These are phyloP conservation scores for Tetanocera ferruginea DNA, from an alignment of 2,888 invertebrate genomes.

Conservation along the genomic window DNA sequence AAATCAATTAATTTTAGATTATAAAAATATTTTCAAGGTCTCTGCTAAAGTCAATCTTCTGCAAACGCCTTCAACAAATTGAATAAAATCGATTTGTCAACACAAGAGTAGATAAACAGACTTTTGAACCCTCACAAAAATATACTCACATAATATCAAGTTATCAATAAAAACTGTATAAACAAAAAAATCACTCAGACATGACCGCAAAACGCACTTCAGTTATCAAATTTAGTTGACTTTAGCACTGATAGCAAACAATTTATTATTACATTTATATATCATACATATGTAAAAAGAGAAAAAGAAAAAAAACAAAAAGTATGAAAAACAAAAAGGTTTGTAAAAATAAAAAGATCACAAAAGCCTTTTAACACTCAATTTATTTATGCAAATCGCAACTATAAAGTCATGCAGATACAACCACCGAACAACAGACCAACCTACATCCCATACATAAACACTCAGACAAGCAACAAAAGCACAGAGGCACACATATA, in stretches of 20 bases:
- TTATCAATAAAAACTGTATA: too few relatives aligned
- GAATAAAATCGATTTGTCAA: too few relatives aligned
- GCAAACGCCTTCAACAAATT: too few relatives aligned
- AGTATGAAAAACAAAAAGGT: background rate
- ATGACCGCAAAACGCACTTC: too few relatives aligned
- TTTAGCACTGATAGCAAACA: background rate
- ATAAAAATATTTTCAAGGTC: too few relatives aligned
- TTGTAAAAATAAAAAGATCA: background rate
- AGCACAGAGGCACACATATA: background rate
- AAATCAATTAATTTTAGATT: too few relatives aligned
- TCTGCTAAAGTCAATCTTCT: too few relatives aligned
- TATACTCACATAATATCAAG: too few relatives aligned
- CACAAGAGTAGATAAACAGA: too few relatives aligned
- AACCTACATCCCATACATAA: background rate
- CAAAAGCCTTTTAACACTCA: constrained; percentile 27
- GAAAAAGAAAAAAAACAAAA: background rate
- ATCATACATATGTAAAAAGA: background rate
- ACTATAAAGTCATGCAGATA: constrained; percentile 20
- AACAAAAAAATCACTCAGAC: too few relatives aligned
- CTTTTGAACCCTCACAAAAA: too few relatives aligned
- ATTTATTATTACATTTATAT: background rate
- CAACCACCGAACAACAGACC: background rate
- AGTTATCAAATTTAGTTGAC: background rate
- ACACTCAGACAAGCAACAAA: background rate
- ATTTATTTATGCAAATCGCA: constrained; percentile 36